Evolutionary conservation across 2,113 vertebrate species (phyloP), one percentile per base, ranked within the genome.

Genomic region (Zosterops lateralis): DNA sequence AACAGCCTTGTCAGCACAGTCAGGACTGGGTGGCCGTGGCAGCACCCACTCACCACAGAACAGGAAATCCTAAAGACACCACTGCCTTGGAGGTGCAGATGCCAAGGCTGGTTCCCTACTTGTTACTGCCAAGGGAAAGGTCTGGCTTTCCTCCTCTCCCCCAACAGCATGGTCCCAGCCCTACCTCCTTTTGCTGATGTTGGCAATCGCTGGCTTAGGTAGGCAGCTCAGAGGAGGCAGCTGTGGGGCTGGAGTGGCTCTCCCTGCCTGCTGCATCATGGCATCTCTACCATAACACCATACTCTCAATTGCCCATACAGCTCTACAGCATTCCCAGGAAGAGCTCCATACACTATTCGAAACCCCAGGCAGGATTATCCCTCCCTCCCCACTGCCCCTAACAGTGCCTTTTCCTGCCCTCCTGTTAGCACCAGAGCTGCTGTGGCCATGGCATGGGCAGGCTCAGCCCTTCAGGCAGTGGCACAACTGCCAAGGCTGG

Each of bases 111-210:
- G 70, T 26, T 34, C 60, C 20, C 19, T 7, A 54, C 36, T 86
- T 0, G 0, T 0, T 60, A 38, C 19, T 80, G 64, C 54, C 48
- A 28, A 5, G 16, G 45, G 21, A 57, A 38, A 76, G 15, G 10
- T 66, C 60, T 3, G 2, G 17, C 34, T 75, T 64, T 42, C 22
- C 38, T 75, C 44, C 7, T 75, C 14, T 78, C 6, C 6, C 14
- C 15, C 0, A 0, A 5, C 12, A 79, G 61, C 47, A 19, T 0
- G 0, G 32, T 58, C 22, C 29, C n/a, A 64, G 14, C 53, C 79
- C 14, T 62, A 72, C 18, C 44, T 34, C 29, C 44, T 62, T 61
- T 47, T 34, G 29, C 53, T 68, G 21, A 18, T 47, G 32, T 2
- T 31, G 56, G 45, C 36, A 73, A 9, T 8, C 28, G 15, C 31